phyloP scores from a whole-genome alignment of 2,888 invertebrate species.

The Aphidoletes aphidimyza region DNA sequence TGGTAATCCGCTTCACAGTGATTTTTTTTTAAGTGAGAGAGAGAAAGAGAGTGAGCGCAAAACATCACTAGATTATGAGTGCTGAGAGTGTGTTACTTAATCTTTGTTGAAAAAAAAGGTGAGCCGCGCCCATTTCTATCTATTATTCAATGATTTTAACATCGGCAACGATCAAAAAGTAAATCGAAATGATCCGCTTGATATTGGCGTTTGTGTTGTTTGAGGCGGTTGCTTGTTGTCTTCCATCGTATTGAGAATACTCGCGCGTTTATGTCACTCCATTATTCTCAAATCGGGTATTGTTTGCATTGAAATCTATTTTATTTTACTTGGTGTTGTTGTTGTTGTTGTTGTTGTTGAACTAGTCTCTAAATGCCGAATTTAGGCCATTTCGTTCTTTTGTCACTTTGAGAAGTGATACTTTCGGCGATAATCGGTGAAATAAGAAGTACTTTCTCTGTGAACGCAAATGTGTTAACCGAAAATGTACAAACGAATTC shows the following conservation, averaged over 20 bases:
- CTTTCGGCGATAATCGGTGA: conserved; percentile 8
- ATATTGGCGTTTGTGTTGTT: conserved; percentile 33
- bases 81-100: neutral
- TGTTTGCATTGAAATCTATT: neutral
- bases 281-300: conserved; percentile 4
- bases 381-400: conserved; percentile 18
- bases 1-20: conserved; percentile 9
- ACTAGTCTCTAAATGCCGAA: too few species aligned
- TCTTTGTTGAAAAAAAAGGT: neutral
- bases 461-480: conserved; percentile 20
- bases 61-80: neutral
- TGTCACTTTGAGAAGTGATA: conserved; percentile 28
- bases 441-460: neutral
- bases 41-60: conserved; percentile 29
- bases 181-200: conserved; percentile 50
- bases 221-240: neutral
- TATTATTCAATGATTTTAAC: neutral
- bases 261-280: conserved; percentile 44
- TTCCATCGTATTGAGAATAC: neutral
- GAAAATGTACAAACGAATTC: neutral
- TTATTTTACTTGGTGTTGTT: too few species aligned
- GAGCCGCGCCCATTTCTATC: conserved; percentile 47
- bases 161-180: conserved; percentile 54
- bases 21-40: neutral
- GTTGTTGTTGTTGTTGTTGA: too few species aligned